Evolutionary conservation across 2,888 invertebrate species (phyloP), one percentile per base, ranked within the genome.

Genomic region (Macrosiphum euphorbiae): DNA sequence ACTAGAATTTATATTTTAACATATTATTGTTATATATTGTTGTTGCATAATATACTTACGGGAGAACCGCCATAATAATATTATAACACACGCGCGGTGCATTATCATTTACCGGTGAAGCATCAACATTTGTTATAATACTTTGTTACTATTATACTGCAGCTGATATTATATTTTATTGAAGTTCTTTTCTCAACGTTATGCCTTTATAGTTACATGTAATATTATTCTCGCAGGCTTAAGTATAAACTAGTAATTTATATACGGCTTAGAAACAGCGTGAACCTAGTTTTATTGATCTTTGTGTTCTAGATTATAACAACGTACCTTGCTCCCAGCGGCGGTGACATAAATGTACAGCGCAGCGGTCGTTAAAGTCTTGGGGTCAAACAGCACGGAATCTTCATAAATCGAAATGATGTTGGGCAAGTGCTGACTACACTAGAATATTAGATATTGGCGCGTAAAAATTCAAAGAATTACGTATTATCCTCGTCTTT

Each of bases 221-320:
- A 78, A 78, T 24, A 41, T 78, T 78, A 35, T 35, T 35, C 78
- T 78, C 20, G 35, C 20, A 78, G 78, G 35, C 78, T 78, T 78
- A 78, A 78, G 20, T 35, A 78, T 78, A 78, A 78, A 28, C 47
- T 44, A 41, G 86, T 86, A 86, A 86, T 44, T 86, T 44, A 86
- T 86, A 47, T 86, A 41, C 86, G 86, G 86, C 26, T 86, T 44
- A 47, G 28, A 86, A 86, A 47, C 41, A 86, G 47, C 41, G 47
- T 86, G 47, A 47, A 86, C 47, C 86, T 41, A 47, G 86, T 44
- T 86, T 86, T 86, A 86, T 86, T 47, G 86, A 86, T 86, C 47
- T 47, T 86, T 28, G 44, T 86, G 86, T 86, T 86, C 86, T 47
- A 86, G 44, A 78, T 78, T 78, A 78, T 35, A 35, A 78, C 78